Evolutionary conservation across 2,113 vertebrate genomes (phyloP).

Genomic region (Labrus mixtus): DNA sequence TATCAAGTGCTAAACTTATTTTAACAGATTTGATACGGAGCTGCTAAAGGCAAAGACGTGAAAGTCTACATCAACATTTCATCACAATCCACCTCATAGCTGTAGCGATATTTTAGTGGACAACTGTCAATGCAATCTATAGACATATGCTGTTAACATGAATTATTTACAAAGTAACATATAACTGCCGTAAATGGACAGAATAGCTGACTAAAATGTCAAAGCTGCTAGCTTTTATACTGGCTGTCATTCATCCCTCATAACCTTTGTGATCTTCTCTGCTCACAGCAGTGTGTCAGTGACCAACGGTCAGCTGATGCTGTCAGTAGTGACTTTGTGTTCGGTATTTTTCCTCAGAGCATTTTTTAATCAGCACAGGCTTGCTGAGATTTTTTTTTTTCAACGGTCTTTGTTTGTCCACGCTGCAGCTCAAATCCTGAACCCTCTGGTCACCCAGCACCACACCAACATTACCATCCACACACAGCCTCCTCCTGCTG

Average conservation of each 20-base stretch:
- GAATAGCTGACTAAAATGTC: not conserved
- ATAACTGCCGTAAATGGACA: too few relatives aligned
- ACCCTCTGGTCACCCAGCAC: slow-evolving; percentile 1
- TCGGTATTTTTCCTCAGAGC: not conserved
- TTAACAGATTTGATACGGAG: slow-evolving; percentile 12
- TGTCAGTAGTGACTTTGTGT: slow-evolving; percentile 3
- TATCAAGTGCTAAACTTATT: slow-evolving; percentile 15
- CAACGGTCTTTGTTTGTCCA: slow-evolving; percentile 6
- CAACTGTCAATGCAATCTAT: too few relatives aligned
- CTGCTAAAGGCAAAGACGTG: not conserved
- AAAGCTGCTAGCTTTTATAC: not conserved
- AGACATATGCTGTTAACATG: too few relatives aligned
- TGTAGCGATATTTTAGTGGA: not conserved
- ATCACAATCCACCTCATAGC: not conserved
- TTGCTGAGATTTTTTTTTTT: slow-evolving; percentile 15
- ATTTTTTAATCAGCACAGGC: not conserved
- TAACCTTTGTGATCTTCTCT: slow-evolving; percentile 6
- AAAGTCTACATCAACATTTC: not conserved
- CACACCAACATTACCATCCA: slow-evolving; percentile 7
- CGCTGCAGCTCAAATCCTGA: not conserved
- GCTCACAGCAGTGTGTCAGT: not conserved
- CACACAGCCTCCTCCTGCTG: slow-evolving; percentile 1
- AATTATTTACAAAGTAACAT: too few relatives aligned
- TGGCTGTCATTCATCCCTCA: not conserved
- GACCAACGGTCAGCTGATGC: slow-evolving; percentile 6